Evolutionary conservation across 2,797 vertebrate genomes (phyloP), one percentile per base, ranked within the genome.

Genomic region (Dendrocincla tyrannina): DNA sequence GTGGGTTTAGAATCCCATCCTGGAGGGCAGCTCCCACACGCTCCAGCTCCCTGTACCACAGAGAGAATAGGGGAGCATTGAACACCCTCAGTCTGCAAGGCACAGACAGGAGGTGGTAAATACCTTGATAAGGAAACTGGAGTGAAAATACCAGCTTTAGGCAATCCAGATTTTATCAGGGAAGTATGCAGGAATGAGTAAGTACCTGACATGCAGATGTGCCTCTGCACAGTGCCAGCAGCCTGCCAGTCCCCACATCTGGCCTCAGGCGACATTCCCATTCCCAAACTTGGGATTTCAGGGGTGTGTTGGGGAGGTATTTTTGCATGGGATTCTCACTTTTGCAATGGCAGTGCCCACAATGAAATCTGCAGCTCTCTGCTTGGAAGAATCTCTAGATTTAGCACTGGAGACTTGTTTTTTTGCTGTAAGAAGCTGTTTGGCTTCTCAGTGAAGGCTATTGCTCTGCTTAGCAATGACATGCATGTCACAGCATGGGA

Each of bases 111-210:
- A 96, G 96, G 89, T 94, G 88, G 95, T 95, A 95, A 95, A 96
- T 95, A 97, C 92, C 85, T 92, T 94, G 96, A 96, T 96, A 97
- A 97, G 96, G 91, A 93, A 94, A 93, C 94, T 91, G 66, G 85
- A 96, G 92, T 89, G 95, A 96, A 96, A 96, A 96, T 89, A 94
- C 85, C 85, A 76, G 95, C 94, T 97, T 95, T 94, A 95, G 95
- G 95, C 95, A 86, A 94, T 95, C 92, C 76, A 96, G 95, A 95
- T 97, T 91, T 96, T 96, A 96, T 97, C 95, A 82, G 87, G 85
- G 92, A 94, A 95, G 87, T 73, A 96, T 96, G 94, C 92, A 95
- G 88, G 79, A 92, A 95, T 96, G 92, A 95, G 92, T 96, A 96
- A 97, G 76, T 95, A 63, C 88, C 94, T 94, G 91, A 81, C 89